Conservation (phyloP, 2,888 invertebrate species). For the Drosophila mulleri region DNA sequence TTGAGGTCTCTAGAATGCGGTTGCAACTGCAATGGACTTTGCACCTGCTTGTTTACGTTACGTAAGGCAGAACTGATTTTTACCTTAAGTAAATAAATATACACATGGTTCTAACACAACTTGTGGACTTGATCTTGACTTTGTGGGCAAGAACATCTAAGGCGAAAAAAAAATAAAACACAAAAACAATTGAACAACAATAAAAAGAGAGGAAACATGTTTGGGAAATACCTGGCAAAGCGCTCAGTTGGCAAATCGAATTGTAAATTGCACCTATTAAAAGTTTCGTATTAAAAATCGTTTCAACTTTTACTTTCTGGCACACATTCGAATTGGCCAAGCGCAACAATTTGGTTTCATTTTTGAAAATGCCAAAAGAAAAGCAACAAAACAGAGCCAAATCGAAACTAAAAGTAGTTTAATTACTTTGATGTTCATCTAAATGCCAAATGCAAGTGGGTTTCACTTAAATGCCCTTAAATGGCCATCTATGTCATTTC, state of each 20-base stretch:
- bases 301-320: constrained; percentile 75
- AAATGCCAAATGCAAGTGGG: constrained; percentile 24
- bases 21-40: constrained; percentile 62
- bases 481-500: constrained; percentile 3
- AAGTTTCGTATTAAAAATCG: constrained; percentile 32
- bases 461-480: constrained; percentile 10
- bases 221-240: constrained; percentile 76
- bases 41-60: constrained; percentile 70
- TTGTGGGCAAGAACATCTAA: constrained; percentile 14
- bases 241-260: constrained; percentile 66
- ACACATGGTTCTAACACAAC: constrained; percentile 23
- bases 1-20: constrained; percentile 35
- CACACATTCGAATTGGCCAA: constrained; percentile 44
- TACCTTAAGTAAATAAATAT: constrained; percentile 56
- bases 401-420: constrained; percentile 32
- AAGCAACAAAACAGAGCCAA: not conserved
- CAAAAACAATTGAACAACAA: not conserved
- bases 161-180: not conserved
- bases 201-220: constrained; percentile 21
- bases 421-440: constrained; percentile 52
- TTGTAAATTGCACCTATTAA: constrained; percentile 43
- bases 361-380: constrained; percentile 3
- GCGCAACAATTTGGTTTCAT: constrained; percentile 31
- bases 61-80: constrained; percentile 37
- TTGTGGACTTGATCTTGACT: constrained; percentile 75